Evolutionary conservation across 2,888 invertebrate genomes (phyloP).

Genomic region (Glyphotaelius pellucidus): DNA sequence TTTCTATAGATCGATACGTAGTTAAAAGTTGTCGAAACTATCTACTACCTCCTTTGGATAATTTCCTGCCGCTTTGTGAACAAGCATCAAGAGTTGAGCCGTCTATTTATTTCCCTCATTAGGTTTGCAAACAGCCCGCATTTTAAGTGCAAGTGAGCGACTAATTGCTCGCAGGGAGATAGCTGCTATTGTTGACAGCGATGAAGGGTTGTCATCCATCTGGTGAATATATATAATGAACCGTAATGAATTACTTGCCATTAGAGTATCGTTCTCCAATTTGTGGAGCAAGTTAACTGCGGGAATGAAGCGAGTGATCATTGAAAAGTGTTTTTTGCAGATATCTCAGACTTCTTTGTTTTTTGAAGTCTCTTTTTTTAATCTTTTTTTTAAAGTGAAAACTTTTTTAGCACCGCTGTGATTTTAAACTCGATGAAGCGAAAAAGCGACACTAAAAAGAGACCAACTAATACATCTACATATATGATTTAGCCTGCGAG

Average conservation of each 20-base stretch:
- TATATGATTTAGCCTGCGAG: no score
- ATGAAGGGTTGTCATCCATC: constrained; percentile 46
- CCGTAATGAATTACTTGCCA: constrained; percentile 8
- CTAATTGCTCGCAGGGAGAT: constrained; percentile 61
- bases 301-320: background rate
- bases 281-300: background rate
- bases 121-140: constrained; percentile 45
- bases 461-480: no score
- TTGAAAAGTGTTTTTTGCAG: background rate
- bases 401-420: no score
- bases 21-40: background rate
- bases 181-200: constrained; percentile 55
- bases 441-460: no score
- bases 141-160: constrained; percentile 57
- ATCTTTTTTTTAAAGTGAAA: no score
- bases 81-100: constrained; percentile 6
- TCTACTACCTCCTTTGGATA: background rate
- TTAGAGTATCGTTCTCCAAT: background rate
- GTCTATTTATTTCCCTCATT: constrained; percentile 31
- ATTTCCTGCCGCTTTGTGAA: background rate
- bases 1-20: background rate
- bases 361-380: no score
- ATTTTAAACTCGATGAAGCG: no score
- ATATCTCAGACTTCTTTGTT: background rate
- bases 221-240: background rate